Base-by-base conservation (phyloP, 2,113 vertebrate genomes). In the Alligator sinensis region DNA sequence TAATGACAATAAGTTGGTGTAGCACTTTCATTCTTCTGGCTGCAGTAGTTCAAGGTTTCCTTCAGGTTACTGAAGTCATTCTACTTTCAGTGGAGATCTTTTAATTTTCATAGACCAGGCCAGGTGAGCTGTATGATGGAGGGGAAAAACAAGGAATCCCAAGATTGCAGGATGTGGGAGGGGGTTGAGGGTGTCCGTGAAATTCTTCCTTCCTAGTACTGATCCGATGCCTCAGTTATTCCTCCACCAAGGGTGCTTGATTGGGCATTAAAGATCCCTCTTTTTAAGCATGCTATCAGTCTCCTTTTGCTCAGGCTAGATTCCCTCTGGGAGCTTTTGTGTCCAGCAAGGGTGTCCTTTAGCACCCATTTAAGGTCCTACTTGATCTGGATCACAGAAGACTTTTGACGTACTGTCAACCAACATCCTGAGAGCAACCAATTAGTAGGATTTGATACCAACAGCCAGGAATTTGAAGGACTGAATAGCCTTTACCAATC, bases 1-100 rank as follows among this genome's bases (percentile, higher is more conserved):
- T 78, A 22, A 25, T 68, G 27, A n/a, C 28, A 66, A 54, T 47
- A 27, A 47, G 6, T 75, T 27, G 70, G 59, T 5, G 8, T 16
- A 68, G 28, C 70, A 16, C 34, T 34, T 47, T 74, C 47, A 2
- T 22, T 85, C 38, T 94, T 30, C 59, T 47, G 70, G 78, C 21
- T 74, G 70, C 55, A 64, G 61, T 66, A 70, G 13, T 2, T 18
- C 38, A 54, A 9, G 66, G 16, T 87, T 92, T 78, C 57, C 80
- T 90, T 57, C 66, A 68, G 64, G 17, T 68, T 68, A 68, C 64
- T 68, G 15, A 68, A 68, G 2, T n/a, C 15, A 72, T 76, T 77
- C 64, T 0, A 0, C 22, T 3, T 0, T 10, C 0, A 1, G 25
- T 58, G 88, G 64, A 30, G 18, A 92, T 38, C 9, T 4, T 63